These are phyloP conservation scores for Platalea minor DNA, from an alignment of 2,797 vertebrate species.

Conservation along the genomic window DNA sequence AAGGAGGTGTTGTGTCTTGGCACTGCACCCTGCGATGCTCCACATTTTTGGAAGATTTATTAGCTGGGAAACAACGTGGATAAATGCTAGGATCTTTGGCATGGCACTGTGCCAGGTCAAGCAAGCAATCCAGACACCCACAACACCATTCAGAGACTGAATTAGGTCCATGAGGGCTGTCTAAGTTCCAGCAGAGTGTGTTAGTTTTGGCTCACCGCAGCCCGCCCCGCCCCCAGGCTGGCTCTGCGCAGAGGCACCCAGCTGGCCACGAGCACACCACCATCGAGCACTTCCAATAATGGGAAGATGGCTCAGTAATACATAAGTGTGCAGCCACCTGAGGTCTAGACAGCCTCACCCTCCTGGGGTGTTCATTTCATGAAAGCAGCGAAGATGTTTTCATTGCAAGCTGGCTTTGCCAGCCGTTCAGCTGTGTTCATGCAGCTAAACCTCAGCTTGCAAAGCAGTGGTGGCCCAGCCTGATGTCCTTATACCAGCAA, in stretches of 20 bases:
- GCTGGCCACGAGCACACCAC: background rate
- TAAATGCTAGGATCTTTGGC: background rate
- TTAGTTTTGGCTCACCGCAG: background rate
- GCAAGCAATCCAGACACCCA: background rate
- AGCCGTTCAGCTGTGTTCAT: background rate
- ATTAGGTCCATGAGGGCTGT: background rate
- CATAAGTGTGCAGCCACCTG: background rate
- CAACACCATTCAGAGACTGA: background rate
- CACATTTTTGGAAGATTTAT: background rate
- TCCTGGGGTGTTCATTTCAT: background rate
- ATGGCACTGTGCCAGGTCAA: background rate
- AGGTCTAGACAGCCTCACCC: conserved; percentile 7
- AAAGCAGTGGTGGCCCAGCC: background rate
- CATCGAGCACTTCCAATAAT: fast-evolving
- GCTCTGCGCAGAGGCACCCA: background rate
- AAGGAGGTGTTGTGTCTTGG: background rate
- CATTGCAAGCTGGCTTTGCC: background rate
- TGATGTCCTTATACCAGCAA: background rate
- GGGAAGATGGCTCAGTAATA: background rate
- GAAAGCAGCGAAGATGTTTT: background rate
- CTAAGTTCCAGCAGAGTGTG: background rate
- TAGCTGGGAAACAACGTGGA: background rate
- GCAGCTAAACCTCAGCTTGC: background rate
- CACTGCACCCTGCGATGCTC: fast-evolving
- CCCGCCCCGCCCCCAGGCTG: fast-evolving